Evolutionary conservation across 2,113 vertebrate species (phyloP), one percentile per base, ranked within the genome.

Genomic region (Gadus macrocephalus): DNA sequence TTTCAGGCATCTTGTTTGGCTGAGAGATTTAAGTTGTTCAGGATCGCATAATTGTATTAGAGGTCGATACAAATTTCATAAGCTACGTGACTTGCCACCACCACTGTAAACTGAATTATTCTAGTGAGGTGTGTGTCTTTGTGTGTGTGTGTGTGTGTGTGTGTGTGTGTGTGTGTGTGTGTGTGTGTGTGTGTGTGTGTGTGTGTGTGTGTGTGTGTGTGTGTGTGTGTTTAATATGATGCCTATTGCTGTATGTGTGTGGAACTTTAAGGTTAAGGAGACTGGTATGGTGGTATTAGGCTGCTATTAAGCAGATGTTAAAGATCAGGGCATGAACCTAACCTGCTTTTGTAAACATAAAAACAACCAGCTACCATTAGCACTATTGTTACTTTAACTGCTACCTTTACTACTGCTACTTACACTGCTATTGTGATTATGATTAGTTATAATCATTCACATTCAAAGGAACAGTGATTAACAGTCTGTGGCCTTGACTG

Each of bases 51-150:
- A 89, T 88, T 81, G 77, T 82, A 84, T 88, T 83, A 84, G 69
- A 68, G 87, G 86, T 90, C 88, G 70, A 89, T 89, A 78, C 69
- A 87, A 90, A 91, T 74, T 75, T 80, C 79, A 84, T 89, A 83
- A 79, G 79, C 68, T 60, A 63, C 66, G 80, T 79, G 80, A 49
- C 42, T 83, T 77, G 86, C 73, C 76, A 68, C 71, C 80, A 83
- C 8, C 42, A 9, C 42, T 49, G 42, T 49, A 49, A 49, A 49
- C 42, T 49, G 42, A 2, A 14, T 14, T 49, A 49, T 49, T 14
- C 12, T 49, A 49, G 42, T 49, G 42, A 49, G 42, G 42, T 49
- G 42, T 58, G 56, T 49, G 28, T 53, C 64, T 19, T 35, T 31
- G 64, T 62, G 64, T 61, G 64, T 15, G 68, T 58, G 61, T 68